Evolutionary conservation across 2,888 invertebrate species (phyloP).

Genomic region (Neoitamus cyanurus): DNA sequence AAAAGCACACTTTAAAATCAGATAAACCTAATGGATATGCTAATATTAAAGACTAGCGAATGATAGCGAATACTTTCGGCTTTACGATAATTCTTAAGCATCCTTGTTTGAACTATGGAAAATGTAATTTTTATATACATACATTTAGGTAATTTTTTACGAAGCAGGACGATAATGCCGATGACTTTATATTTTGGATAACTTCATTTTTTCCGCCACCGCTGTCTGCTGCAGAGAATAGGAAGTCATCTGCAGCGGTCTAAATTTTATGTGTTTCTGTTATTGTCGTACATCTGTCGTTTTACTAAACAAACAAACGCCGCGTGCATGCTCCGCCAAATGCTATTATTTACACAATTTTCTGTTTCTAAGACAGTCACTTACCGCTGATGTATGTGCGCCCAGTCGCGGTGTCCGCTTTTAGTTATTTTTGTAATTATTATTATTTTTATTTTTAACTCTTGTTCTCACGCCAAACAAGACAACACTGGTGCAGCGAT

Average conservation of each 20-base stretch:
- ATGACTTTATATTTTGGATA: not conserved
- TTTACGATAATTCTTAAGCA: conserved; percentile 18
- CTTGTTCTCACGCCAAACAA: not conserved
- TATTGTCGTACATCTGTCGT: not conserved
- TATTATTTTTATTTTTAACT: not conserved
- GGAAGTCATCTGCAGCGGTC: not conserved
- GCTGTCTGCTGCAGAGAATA: not conserved
- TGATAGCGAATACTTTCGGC: conserved; percentile 24
- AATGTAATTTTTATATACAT: not conserved
- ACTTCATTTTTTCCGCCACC: not conserved
- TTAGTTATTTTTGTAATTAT: conserved; percentile 4
- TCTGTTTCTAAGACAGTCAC: not conserved
- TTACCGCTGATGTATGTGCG: not conserved
- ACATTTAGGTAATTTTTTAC: not conserved
- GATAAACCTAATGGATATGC: not conserved
- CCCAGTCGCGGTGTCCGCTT: not conserved
- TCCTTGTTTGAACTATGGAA: not conserved
- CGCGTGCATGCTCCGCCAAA: not conserved
- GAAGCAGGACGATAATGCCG: not conserved
- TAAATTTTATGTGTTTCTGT: not conserved
- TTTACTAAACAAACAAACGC: not conserved
- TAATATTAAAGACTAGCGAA: conserved; percentile 13
- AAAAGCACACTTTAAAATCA: not conserved
- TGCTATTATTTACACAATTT: not conserved
- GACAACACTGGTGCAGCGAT: conserved; percentile 38